Conservation (phyloP, 2,797 vertebrate species). For the Apogon talboti region DNA sequence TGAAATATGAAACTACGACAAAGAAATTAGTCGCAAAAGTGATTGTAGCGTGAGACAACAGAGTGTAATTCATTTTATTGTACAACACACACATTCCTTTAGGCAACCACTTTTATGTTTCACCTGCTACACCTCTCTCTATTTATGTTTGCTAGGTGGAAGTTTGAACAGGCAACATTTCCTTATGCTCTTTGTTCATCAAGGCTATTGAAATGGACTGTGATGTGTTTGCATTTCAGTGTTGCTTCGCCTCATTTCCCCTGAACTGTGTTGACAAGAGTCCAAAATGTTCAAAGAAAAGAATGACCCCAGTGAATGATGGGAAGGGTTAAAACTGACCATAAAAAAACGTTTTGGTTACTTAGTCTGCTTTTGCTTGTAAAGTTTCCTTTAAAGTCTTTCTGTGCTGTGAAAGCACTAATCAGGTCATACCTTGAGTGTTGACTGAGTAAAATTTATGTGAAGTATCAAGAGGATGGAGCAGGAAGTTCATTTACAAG, state of each 20-base stretch:
- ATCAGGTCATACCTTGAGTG: slow-evolving; percentile 41
- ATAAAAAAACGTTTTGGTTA: slow-evolving; percentile 34
- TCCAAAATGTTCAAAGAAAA: slow-evolving; percentile 4
- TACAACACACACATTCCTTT: slow-evolving; percentile 4
- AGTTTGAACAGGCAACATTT: slow-evolving; percentile 52
- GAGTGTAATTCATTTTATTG: too few species aligned
- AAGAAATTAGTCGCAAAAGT: too few species aligned
- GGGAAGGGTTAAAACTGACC: slow-evolving; percentile 5
- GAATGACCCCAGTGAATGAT: slow-evolving; percentile 17
- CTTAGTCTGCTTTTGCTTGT: slow-evolving; percentile 19
- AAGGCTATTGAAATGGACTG: slow-evolving; percentile 20
- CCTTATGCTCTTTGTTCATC: slow-evolving; percentile 47
- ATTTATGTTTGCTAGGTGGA: slow-evolving; percentile 52
- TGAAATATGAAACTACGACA: too few species aligned
- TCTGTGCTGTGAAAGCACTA: slow-evolving; percentile 11
- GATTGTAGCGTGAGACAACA: too few species aligned
- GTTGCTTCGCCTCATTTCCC: slow-evolving; percentile 31
- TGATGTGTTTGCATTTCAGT: slow-evolving; percentile 54
- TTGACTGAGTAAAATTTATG: slow-evolving; percentile 27
- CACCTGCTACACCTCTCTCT: slow-evolving; percentile 14
- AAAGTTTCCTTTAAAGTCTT: slow-evolving; percentile 28
- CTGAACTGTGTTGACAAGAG: slow-evolving; percentile 38
- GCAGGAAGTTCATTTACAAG: slow-evolving; percentile 20
- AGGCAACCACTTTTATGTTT: slow-evolving; percentile 19
- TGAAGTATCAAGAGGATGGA: slow-evolving; percentile 4